Conservation (phyloP, 2,888 invertebrate species). For the Cotesia congregata region DNA sequence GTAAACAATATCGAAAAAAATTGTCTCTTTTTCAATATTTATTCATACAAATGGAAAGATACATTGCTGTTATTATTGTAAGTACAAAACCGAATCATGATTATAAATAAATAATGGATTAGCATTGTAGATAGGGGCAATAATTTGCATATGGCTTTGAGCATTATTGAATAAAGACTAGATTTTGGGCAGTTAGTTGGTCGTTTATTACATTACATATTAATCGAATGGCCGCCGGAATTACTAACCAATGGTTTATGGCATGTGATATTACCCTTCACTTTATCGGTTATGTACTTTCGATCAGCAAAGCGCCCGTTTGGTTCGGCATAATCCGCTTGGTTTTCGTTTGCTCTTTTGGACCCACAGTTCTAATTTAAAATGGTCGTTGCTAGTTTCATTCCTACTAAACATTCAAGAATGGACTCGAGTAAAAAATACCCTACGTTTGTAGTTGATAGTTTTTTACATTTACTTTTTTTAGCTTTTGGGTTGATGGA, state of each 20-base stretch:
- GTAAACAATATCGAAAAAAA: no score
- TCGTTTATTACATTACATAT: conserved; percentile 55
- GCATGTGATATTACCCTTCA: conserved; percentile 41
- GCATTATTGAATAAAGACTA: not conserved
- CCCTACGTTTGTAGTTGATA: not conserved
- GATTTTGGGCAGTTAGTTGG: not conserved
- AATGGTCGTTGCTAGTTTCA: conserved; percentile 18
- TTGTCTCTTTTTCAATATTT: no score
- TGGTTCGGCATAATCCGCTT: conserved; percentile 39
- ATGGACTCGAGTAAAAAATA: not conserved
- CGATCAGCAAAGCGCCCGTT: conserved; percentile 34
- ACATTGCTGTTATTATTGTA: not conserved
- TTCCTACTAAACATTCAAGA: conserved; percentile 8
- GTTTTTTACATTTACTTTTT: not conserved
- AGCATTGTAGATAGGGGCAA: not conserved
- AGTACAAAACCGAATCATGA: not conserved
- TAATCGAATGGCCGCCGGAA: conserved; percentile 49
- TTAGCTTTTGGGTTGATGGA: not conserved
- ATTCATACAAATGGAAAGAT: no score
- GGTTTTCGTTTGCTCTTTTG: conserved; percentile 7
- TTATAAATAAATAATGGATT: not conserved
- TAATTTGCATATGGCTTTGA: not conserved
- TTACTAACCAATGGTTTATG: conserved; percentile 43
- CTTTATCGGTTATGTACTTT: conserved; percentile 46
- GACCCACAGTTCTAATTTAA: conserved; percentile 44